Evolutionary conservation across 2,113 vertebrate species (phyloP), one percentile per base, ranked within the genome.

Genomic region (Elgaria multicarinata): DNA sequence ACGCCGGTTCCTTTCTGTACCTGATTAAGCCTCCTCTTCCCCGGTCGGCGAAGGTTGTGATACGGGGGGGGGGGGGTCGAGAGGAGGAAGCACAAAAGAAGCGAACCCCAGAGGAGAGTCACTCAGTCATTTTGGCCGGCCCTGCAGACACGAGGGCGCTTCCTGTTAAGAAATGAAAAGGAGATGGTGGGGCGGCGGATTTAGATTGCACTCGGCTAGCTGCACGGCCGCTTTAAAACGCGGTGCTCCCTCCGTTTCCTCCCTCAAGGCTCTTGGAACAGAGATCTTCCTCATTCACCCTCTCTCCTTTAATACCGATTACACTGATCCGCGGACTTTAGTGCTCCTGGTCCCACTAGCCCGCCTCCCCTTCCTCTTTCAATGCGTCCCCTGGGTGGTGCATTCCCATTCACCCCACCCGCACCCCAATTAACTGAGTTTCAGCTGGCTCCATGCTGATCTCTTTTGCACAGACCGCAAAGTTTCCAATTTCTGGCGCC

Each of bases 1-100:
- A 12, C 55, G 2, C 24, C 10, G 44, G 44, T 22, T 1, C 20
- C 0, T 31, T 50, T 86, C 86, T 20, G 82, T 95, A 96, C 95
- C 96, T 96, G 96, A 95, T 91, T 90, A 90, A 86, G 86, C 93
- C 92, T 36, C 44, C 36, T 46, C 86, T 91, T 93, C 64, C 93
- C 2, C 82, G 87, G 93, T 83, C 90, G 91, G 93, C 90, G 78
- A 77, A 58, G 55, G 79, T 67, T 74, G 79, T 69, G n/a, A 69
- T 83, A 92, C 92, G 83, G 90, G 88, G 0, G 0, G 83, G 90
- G 88, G 0, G 0, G 77, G 91, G 91, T 71, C 67, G 87, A 87
- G 92, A 69, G 86, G 53, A 16, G 78, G 75, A 22, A 28, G 82
- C n/a, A 31, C 76, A 24, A 64, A 14, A 28, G 86, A 24, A 0